Base-by-base conservation (phyloP, 2,113 vertebrate genomes). In the Candoia aspera region DNA sequence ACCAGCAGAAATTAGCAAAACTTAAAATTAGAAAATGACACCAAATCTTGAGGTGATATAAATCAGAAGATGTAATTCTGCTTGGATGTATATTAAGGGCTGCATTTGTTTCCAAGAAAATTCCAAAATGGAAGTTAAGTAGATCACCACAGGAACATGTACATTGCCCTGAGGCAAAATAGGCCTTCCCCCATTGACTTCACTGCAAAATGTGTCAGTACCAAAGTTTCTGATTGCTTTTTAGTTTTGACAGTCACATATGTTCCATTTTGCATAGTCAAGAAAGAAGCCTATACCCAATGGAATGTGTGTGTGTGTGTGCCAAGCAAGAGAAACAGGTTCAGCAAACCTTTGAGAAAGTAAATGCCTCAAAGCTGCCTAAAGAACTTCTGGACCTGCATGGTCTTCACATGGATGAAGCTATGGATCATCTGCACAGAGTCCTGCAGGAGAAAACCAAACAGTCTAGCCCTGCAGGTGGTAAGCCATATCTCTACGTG, bases 321-420 rank as follows among this genome's bases (percentile, higher is more conserved):
- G 49, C 29, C 4, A 5, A 68, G 29, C 29, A n/a, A 68, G 11
- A 64, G 11, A 3, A 68, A n/a, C n/a, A n/a, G 29, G 98, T 99
- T 15, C 91, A 97, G 94, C 97, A 98, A 92, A 99, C 99, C 95
- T 99, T 99, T 95, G 97, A 99, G 96, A 98, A 96, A 93, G 98
- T 98, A 93, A 99, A 99, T 90, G 94, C 98, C 26, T 98, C 98
- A 0, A 97, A 99, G 91, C 96, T 99, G 93, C 98, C 99, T 4
- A 97, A 97, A 95, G 99, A 99, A 68, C 98, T 99, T 95, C 96
- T 99, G 96, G 99, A 99, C 94, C 98, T 99, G n/a, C 99, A 99
- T 33, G 99, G 99, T 49, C 98, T 99, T 57, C 99, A 99, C 92
- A 99, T 99, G 57, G 97, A 98, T 55, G 99, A 99, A 96, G 99